Percentiles rank a stretch among this genome's conserved stretches.
phyloP scores from a whole-genome alignment of 92 coral and sea anemone genomes.

The Paragorgia papillata region DNA sequence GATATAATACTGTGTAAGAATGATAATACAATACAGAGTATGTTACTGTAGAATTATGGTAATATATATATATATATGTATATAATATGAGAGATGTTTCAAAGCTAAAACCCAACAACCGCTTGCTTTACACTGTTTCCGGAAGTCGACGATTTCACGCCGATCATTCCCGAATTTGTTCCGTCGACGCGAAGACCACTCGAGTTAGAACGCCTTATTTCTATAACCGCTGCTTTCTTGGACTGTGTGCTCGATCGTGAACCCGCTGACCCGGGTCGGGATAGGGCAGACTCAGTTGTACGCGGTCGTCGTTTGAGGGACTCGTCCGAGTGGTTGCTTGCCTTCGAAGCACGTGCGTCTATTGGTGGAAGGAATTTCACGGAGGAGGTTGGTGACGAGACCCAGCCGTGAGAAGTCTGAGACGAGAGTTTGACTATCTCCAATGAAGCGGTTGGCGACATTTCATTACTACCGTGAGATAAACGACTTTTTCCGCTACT shows the following conservation, averaged over 20 bases:
- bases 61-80: too few species aligned
- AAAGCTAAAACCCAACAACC: slow-evolving; percentile 23
- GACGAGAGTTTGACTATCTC: slow-evolving; percentile 38
- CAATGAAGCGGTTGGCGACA: slow-evolving; percentile 46
- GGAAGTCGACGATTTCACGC: slow-evolving; percentile 19
- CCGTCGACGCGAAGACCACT: slow-evolving; percentile 37
- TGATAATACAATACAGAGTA: too few species aligned
- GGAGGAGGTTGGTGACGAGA: slow-evolving; percentile 47
- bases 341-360: slow-evolving; percentile 45
- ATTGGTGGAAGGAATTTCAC: slow-evolving; percentile 43
- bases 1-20: too few species aligned
- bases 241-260: slow-evolving; percentile 34
- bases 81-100: too few species aligned
- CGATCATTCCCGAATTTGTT: slow-evolving; percentile 15
- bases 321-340: slow-evolving; percentile 19
- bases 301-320: slow-evolving; percentile 39
- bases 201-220: slow-evolving; percentile 37
- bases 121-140: slow-evolving; percentile 28
- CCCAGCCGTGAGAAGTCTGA: slow-evolving; percentile 48
- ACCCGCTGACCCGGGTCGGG: slow-evolving; percentile 12
- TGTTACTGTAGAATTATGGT: too few species aligned
- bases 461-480: slow-evolving; percentile 13
- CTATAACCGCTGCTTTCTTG: slow-evolving; percentile 17
- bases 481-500: slow-evolving; percentile 12
- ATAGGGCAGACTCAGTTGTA: slow-evolving; percentile 19